Base-by-base conservation (phyloP, 2,797 vertebrate genomes). In the Cossypha heuglini region DNA sequence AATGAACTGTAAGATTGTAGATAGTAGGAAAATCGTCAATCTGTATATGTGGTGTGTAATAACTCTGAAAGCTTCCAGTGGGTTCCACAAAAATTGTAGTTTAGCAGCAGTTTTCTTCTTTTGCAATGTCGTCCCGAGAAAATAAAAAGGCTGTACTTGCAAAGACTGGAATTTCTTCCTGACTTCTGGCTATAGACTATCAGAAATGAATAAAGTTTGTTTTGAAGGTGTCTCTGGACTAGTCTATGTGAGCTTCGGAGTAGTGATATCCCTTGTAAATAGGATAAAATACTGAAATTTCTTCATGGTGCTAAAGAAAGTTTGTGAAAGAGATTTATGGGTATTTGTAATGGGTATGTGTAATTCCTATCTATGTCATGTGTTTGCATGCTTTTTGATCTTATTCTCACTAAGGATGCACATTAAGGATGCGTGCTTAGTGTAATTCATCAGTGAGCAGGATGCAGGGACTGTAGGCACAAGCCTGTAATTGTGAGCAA, bases 391-490 rank as follows among this genome's bases (percentile, higher is more conserved):
- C n/a, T 67, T 75, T 51, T 67, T 67, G 37, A 28, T 82, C 24
- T 63, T 83, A 38, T 10, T 59, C 18, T 63, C 1, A 2, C 20
- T 54, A 38, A 49, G 26, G 11, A 33, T 61, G 21, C 9, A 10
- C 3, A 2, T 40, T 69, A 52, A 49, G 10, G 3, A 4, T 42
- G 3, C 0, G 1, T 21, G 8, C 18, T 66, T 2, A 2, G 35
- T 48, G 31, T 57, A 51, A 26, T 75, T 51, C 18, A 9, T 85
- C 28, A 38, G 13, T 37, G 48, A 82, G 48, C 16, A 37, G n/a
- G 17, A 33, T 78, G 15, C 11, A 46, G 43, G 26, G 11, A 25
- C n/a, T 68, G 5, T 10, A 38, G 16, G 25, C 4, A 16, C 4
- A 38, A n/a, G 15, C 31, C 42, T 73, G 3, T 40, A 55, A 12